These are phyloP conservation scores for Daubentonia madagascariensis DNA, from an alignment of 2,113 vertebrate genomes.

Conservation along the genomic window DNA sequence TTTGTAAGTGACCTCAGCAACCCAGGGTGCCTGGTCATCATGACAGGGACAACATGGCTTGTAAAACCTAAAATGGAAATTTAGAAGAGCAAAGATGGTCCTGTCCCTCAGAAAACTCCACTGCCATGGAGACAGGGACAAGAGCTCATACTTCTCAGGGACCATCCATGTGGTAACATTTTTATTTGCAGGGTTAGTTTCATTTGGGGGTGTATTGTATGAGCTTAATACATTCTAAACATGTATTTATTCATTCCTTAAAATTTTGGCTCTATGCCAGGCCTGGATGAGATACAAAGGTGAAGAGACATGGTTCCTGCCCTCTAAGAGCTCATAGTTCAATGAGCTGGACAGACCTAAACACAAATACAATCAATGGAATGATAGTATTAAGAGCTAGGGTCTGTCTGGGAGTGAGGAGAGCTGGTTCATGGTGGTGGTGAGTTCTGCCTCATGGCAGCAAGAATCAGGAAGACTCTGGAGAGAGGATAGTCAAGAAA, in stretches of 20 bases:
- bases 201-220: accelerated
- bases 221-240: neutral
- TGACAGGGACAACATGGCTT: neutral
- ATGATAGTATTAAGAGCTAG: accelerated
- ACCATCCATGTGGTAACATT: neutral
- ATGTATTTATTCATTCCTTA: neutral
- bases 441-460: too few relatives aligned
- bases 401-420: neutral
- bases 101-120: neutral
- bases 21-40: neutral
- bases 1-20: neutral
- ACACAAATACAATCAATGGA: neutral
- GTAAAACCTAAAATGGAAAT: neutral
- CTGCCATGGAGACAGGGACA: neutral
- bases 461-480: neutral
- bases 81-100: neutral
- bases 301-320: neutral
- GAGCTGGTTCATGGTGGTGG: neutral
- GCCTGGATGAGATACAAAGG: neutral
- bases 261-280: neutral
- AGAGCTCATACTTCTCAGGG: neutral
- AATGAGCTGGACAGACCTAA: neutral
- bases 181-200: neutral
- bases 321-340: neutral
- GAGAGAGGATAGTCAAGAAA: neutral